Percentiles rank a stretch among this genome's conserved stretches.
These are phyloP conservation scores for Goniozus legneri DNA, from an alignment of 1,140 invertebrate genomes.

Conservation along the genomic window DNA sequence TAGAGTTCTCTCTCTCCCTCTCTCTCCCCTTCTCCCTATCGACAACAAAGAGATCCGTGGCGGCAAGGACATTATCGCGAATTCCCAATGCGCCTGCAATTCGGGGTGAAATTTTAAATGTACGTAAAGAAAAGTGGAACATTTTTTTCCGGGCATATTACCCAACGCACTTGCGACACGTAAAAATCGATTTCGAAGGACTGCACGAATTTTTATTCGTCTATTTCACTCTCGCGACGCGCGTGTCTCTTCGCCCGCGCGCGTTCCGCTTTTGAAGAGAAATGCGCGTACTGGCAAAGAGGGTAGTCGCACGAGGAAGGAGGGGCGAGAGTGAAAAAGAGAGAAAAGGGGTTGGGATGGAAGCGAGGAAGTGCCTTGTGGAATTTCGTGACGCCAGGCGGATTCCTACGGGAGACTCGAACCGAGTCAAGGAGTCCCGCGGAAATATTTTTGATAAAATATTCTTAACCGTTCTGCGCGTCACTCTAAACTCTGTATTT, in stretches of 20 bases:
- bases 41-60: too few relatives aligned
- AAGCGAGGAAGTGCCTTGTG: conserved; percentile 2
- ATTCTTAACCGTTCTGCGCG: conserved; percentile 23
- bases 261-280: too few relatives aligned
- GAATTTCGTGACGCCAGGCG: conserved; percentile 28
- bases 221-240: conserved; percentile 13
- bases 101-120: too few relatives aligned
- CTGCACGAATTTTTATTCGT: conserved; percentile 18
- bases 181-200: neutral
- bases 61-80: too few relatives aligned
- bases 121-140: too few relatives aligned
- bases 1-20: too few relatives aligned
- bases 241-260: conserved; percentile 10
- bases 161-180: too few relatives aligned
- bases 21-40: too few relatives aligned
- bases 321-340: conserved; percentile 12
- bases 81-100: too few relatives aligned
- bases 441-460: conserved; percentile 40
- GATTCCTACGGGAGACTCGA: conserved; percentile 22
- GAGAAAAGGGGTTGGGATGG: conserved; percentile 23
- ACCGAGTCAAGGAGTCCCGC: conserved; percentile 7
- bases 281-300: too few relatives aligned
- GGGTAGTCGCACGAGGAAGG: neutral
- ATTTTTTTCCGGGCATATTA: too few relatives aligned
- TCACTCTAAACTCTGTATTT: neutral